These are phyloP conservation scores for Luffia ferchaultella DNA, from an alignment of 2,888 invertebrate genomes.

Conservation along the genomic window DNA sequence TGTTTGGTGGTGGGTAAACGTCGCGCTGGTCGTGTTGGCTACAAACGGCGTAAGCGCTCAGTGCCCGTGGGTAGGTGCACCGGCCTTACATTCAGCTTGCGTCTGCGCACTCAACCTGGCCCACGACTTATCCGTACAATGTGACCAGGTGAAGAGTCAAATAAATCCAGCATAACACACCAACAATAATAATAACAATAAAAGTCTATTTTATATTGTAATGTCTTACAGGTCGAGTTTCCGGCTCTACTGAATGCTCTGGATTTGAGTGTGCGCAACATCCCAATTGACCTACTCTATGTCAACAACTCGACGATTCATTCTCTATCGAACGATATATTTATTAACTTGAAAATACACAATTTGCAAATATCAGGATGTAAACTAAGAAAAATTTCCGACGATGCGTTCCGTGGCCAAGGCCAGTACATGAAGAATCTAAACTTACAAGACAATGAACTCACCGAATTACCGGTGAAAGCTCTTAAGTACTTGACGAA, in stretches of 20 bases:
- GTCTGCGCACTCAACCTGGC: constrained; percentile 89
- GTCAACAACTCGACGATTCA: constrained; percentile 87
- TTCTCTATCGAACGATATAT: constrained; percentile 71
- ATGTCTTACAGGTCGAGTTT: constrained; percentile 73
- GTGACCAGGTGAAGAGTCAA: constrained; percentile 72
- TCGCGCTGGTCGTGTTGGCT: constrained; percentile 24
- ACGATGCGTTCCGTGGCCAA: constrained; percentile 83
- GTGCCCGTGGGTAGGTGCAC: constrained; percentile 86
- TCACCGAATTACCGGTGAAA: constrained; percentile 79
- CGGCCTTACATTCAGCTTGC: constrained; percentile 81
- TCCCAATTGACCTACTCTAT: constrained; percentile 83
- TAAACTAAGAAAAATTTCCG: constrained; percentile 73
- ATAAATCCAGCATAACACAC: not conserved
- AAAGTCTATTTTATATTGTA: constrained; percentile 4
- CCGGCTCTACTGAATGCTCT: constrained; percentile 75
- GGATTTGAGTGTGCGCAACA: constrained; percentile 72
- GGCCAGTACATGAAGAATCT: constrained; percentile 82
- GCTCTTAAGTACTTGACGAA: constrained; percentile 73
- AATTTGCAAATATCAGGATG: constrained; percentile 89
- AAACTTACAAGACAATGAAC: constrained; percentile 84
- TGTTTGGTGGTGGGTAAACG: constrained; percentile 29
- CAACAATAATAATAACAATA: not conserved
- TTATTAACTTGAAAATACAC: constrained; percentile 75
- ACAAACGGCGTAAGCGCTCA: constrained; percentile 58
- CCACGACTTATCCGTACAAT: constrained; percentile 86